These are phyloP conservation scores for Neodon shergylaensis DNA, from an alignment of 2,113 vertebrate species.

Conservation along the genomic window DNA sequence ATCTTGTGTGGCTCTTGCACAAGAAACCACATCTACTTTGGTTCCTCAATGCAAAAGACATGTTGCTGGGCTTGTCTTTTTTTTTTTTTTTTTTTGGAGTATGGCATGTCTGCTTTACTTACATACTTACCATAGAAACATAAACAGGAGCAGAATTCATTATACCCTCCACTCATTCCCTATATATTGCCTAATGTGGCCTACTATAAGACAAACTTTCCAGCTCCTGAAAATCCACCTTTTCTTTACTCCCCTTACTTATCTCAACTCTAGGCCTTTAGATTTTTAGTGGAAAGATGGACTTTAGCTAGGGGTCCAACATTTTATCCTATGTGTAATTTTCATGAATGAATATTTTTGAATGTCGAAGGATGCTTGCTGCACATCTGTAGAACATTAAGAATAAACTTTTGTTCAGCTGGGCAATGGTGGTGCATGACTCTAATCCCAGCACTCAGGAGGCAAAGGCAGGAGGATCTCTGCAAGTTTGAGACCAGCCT, in stretches of 20 bases:
- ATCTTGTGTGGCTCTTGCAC: not conserved
- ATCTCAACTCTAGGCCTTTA: not conserved
- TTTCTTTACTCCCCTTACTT: slow-evolving; percentile 29
- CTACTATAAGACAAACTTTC: slow-evolving; percentile 10
- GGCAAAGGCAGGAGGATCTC: not conserved
- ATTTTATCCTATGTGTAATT: slow-evolving; percentile 15
- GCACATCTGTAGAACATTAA: slow-evolving; percentile 36
- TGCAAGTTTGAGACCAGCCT: not conserved
- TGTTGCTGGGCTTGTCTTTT: not conserved
- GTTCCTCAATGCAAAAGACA: no score
- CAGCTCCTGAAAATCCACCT: slow-evolving; percentile 26
- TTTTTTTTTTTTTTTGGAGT: not conserved
- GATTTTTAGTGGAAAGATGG: slow-evolving; percentile 35
- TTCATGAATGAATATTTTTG: slow-evolving; percentile 52
- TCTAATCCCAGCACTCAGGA: not conserved
- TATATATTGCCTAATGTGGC: not conserved
- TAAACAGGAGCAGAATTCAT: slow-evolving; percentile 30
- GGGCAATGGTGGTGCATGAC: not conserved
- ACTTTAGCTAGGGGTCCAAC: slow-evolving; percentile 15
- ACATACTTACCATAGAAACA: slow-evolving; percentile 34
- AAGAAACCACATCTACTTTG: not conserved
- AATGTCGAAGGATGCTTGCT: slow-evolving; percentile 40
- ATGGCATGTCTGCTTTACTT: slow-evolving; percentile 8
- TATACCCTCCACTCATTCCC: not conserved
- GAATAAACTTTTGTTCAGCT: not conserved